Evolutionary conservation across 2,113 vertebrate genomes (phyloP), one percentile per base, ranked within the genome.

Genomic region (Phrynocephalus versicolor): DNA sequence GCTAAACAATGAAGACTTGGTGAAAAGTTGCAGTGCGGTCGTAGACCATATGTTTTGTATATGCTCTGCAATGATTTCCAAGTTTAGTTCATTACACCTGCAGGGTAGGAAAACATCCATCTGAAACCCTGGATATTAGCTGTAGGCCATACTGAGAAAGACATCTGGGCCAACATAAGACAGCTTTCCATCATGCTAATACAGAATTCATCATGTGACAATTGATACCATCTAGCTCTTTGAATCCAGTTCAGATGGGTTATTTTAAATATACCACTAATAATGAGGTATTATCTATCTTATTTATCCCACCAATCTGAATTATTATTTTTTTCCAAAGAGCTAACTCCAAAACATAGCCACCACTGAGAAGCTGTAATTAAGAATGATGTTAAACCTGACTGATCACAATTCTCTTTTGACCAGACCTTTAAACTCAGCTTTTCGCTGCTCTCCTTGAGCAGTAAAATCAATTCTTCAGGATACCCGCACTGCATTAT

Each of bases 391-490:
- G 87, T 81, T 78, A 86, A 89, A 85, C 16, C 79, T 16, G 39
- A 89, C 37, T 8, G 69, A 85, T 57, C 89, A 89, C 27, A 84
- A 81, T 84, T 60, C 33, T 81, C 80, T 85, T 58, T 37, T 41
- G 81, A 85, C 41, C 83, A 83, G 30, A 82, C 69, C 81, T 45
- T 88, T 89, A 90, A 83, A 92, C 83, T 83, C 78, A 67, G 86
- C 86, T 92, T 88, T 85, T 65, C 1, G 0, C 81, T 92, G 85
- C 81, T 82, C 85, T 78, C 60, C 71, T 71, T 64, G 79, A 79
- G 27, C 83, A 85, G 86, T 45, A 88, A 89, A 89, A 95, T 92
- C 90, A 93, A 93, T 94, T 85, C 84, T 85, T 87, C 74, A 86
- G 85, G 80, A 73, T 74, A 45, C 72, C 82, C 39, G 83, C 69